Evolutionary conservation across 2,113 vertebrate species (phyloP), one percentile per base, ranked within the genome.

Genomic region (Pygoscelis adeliae): DNA sequence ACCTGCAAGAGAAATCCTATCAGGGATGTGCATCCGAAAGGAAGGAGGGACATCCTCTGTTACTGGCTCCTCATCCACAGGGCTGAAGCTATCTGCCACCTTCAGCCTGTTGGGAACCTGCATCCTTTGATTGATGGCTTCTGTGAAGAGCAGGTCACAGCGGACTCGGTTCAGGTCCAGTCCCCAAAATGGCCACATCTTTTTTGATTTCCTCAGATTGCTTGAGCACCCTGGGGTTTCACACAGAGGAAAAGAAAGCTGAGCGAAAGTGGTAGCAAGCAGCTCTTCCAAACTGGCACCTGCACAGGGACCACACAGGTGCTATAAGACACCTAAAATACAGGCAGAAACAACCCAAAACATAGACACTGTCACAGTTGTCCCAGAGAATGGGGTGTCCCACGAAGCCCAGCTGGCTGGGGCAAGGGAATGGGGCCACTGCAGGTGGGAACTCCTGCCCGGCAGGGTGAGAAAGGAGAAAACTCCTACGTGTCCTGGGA

Each of bases 1-100:
- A 99, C 99, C 98, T 96, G 98, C 97, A 58, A 98, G 97, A 6
- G 98, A 98, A 90, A 98, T 97, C 95, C 98, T 97, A 8, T 98
- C 98, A 12, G 98, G 98, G 82, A 99, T 95, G 27, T 98, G 97
- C 98, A 98, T 99, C 53, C 38, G 96, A 82, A 98, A 97, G 46
- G 97, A 97, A 2, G 95, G 88, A 34, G 93, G 81, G 34, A 92
- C 32, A 30, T 97, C 96, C 30, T 98, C 97, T 29, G 42, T 5
- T 47, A 13, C 79, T 22, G 29, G 19, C 50, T 23, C 78, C 7
- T 91, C 38, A 1, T 85, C 96, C 66, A 62, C 82, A 20, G 77
- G 74, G 34, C 85, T 78, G 26, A 71, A 73, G 73, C 86, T 63
- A 3, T 88, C 89, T 30, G 96, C 88, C 21, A 98, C 92, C 70